Evolutionary conservation across 2,113 vertebrate genomes (phyloP), one percentile per base, ranked within the genome.

Genomic region (Nyctereutes procyonoides): DNA sequence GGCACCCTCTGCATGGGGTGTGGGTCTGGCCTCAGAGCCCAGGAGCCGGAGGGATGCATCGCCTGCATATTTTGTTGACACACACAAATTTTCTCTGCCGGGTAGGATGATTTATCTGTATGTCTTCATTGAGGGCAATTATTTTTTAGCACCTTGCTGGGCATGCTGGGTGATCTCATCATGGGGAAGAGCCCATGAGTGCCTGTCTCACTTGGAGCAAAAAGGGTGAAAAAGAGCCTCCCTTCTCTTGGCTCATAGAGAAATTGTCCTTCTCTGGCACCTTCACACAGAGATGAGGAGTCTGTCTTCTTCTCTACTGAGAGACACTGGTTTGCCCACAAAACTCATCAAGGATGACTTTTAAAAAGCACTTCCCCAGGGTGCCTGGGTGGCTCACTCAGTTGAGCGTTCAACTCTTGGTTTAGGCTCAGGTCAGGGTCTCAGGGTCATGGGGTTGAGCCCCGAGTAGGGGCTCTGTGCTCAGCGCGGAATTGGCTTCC

Each of bases 101-200:
- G 96, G 35, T 10, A 79, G 63, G 67, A 48, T 71, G 96, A 97
- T 96, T 95, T 97, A 80, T 95, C 43, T 94, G 94, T 82, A 85
- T 88, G 88, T 98, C 95, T 98, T 97, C 95, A 96, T 94, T 3
- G 55, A 94, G 65, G 77, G 93, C 95, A 97, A 96, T 98, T 97
- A 98, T 88, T 67, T 96, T 97, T 97, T 96, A 97, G 97, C 95
- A 96, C 95, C 84, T 95, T 96, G 63, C 76, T 85, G 87, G 77
- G 95, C 81, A 85, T 93, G 94, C 90, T 96, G 87, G 97, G 93
- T 96, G 95, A 97, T 55, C 92, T 98, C 96, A 92, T 96, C 93
- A 20, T 24, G 35, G 87, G 51, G 60, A 84, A 48, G 38, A 95
- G 84, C 67, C 80, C 82, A 74, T 3, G 2, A 87, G 56, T 1